Evolutionary conservation across 2,797 vertebrate genomes (phyloP).

Genomic region (Prunella strophiata): DNA sequence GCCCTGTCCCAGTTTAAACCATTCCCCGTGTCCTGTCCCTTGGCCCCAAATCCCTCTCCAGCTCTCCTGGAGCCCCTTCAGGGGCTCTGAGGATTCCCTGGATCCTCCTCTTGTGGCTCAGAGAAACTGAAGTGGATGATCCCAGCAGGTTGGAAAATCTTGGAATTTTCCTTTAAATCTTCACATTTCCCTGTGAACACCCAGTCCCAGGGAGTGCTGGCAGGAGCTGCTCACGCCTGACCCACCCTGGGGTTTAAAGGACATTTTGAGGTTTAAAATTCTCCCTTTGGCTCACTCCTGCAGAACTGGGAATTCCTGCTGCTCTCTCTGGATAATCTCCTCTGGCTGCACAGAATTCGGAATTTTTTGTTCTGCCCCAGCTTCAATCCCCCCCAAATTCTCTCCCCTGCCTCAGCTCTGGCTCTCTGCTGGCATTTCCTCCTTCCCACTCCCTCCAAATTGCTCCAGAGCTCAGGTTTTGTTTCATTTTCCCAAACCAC

Average conservation of each 20-base stretch:
- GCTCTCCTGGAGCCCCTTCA: not conserved
- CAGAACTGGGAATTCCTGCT: not conserved
- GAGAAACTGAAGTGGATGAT: not conserved
- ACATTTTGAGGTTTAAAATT: not conserved
- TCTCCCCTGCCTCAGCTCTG: not conserved
- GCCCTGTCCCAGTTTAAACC: not conserved
- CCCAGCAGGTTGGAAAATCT: not conserved
- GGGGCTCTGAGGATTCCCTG: not conserved
- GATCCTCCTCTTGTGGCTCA: not conserved
- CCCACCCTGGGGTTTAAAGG: not conserved
- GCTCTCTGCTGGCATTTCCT: not conserved
- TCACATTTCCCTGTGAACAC: not conserved
- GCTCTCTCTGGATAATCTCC: not conserved
- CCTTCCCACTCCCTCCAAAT: not conserved
- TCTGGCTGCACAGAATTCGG: not conserved
- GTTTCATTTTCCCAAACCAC: not conserved
- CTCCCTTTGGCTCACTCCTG: not conserved
- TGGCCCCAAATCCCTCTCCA: not conserved
- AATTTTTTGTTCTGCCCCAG: not conserved
- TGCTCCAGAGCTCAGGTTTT: not conserved
- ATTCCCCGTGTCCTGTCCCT: not conserved
- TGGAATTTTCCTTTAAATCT: not conserved
- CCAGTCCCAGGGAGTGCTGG: not conserved
- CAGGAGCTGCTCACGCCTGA: not conserved
- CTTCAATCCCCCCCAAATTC: rapidly evolving